phyloP scores from a whole-genome alignment of 2,888 invertebrate species.

The Sinopyrophorus schimmeli region DNA sequence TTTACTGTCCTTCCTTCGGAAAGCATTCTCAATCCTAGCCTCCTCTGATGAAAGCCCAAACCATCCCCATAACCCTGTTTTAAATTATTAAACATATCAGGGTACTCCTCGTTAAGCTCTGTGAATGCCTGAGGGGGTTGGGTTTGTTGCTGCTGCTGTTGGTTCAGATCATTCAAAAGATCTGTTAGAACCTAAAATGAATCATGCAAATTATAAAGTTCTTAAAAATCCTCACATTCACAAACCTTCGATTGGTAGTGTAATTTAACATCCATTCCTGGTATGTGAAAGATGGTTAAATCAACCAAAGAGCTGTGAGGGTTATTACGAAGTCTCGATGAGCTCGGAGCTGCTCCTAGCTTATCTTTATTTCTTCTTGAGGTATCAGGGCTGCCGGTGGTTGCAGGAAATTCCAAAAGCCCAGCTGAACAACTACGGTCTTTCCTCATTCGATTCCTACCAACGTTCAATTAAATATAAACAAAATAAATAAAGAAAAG shows the following conservation, averaged over 20 bases:
- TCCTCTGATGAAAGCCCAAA: conserved; percentile 43
- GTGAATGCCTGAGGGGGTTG: not conserved
- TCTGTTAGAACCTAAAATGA: conserved; percentile 14
- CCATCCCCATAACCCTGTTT: conserved; percentile 20
- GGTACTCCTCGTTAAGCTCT: conserved; percentile 15
- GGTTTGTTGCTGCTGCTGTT: too few species aligned
- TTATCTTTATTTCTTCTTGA: conserved; percentile 53
- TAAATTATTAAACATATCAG: conserved; percentile 10
- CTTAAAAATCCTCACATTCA: not conserved
- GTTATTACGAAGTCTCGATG: conserved; percentile 50
- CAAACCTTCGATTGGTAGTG: conserved; percentile 54
- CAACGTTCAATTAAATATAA: conserved; percentile 17
- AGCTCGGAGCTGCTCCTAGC: conserved; percentile 44
- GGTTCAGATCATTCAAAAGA: too few species aligned
- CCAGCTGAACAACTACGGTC: conserved; percentile 61
- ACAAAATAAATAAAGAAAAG: conserved; percentile 7
- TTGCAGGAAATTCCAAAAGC: conserved; percentile 49
- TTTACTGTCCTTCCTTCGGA: conserved; percentile 47
- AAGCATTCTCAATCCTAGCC: conserved; percentile 51
- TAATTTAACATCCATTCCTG: conserved; percentile 77
- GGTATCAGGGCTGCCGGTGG: conserved; percentile 53
- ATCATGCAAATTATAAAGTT: too few species aligned
- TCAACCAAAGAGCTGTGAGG: conserved; percentile 63
- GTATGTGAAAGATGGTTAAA: conserved; percentile 87
- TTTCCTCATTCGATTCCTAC: conserved; percentile 67